phyloP scores from a whole-genome alignment of 2,888 invertebrate genomes.

The Anagyrus pseudococci region DNA sequence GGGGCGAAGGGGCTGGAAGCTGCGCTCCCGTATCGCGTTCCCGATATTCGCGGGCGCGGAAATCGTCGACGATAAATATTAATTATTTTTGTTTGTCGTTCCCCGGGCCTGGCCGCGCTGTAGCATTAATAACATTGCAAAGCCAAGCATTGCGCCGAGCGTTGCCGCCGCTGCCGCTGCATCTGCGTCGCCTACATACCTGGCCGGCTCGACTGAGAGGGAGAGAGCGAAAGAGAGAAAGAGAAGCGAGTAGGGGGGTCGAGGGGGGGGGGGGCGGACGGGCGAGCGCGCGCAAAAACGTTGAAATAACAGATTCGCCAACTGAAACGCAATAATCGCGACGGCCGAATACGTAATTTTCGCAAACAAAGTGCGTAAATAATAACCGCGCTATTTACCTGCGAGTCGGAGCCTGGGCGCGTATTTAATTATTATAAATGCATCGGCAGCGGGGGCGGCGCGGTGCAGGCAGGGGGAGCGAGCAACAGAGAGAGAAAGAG shows the following conservation, averaged over 20 bases:
- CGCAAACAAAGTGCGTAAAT: conserved; percentile 61
- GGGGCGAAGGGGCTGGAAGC: too few species aligned
- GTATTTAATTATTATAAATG: conserved; percentile 42
- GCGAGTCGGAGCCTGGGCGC: conserved; percentile 21
- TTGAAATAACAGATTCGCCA: conserved; percentile 59
- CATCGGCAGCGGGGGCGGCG: conserved; percentile 6
- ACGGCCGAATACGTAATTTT: conserved; percentile 59
- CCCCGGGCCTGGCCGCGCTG: conserved; percentile 41
- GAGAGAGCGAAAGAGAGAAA: neutral
- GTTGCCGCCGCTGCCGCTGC: conserved; percentile 14
- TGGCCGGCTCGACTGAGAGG: too few species aligned
- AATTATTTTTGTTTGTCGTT: conserved; percentile 62
- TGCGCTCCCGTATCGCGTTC: conserved; percentile 43
- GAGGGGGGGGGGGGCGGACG: conserved; percentile 14
- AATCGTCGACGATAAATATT: conserved; percentile 62
- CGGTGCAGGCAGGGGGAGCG: neutral
- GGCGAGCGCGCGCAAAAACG: conserved; percentile 53
- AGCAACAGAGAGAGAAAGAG: conserved; percentile 2
- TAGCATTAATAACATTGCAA: conserved; percentile 61
- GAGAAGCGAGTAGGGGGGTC: too few species aligned
- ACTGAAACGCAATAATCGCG: conserved; percentile 60
- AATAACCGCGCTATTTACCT: conserved; percentile 60
- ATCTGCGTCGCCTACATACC: conserved; percentile 29
- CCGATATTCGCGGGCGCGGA: conserved; percentile 52
- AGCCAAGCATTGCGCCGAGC: conserved; percentile 36